Base-by-base conservation (phyloP, 2,888 invertebrate species). In the Tanypteryx hageni region DNA sequence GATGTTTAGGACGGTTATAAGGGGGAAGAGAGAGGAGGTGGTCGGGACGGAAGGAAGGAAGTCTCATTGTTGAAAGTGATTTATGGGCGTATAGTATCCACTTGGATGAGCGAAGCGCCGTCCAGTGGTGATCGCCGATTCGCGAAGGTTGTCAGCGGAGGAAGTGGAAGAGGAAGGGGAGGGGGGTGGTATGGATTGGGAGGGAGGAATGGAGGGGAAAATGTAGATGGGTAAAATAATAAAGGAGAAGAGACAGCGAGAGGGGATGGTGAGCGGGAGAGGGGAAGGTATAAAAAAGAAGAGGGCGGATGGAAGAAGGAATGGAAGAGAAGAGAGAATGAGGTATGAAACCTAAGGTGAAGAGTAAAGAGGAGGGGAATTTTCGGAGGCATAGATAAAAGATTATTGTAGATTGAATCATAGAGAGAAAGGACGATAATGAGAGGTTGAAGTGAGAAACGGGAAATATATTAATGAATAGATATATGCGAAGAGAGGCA, bases 1-100 rank as follows among this genome's bases (percentile, higher is more conserved):
- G 89, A 68, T 89, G 89, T 89, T 89, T 89, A 89, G 89, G 44
- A 89, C 64, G 83, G 57, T 83, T 57, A 44, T 44, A 44, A 18
- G 82, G 44, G 44, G 82, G 3, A 18, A 13, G 82, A 11, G 11
- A 18, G 44, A 44, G 64, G 31, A 58, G 86, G 59, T 31, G 61
- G 16, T 44, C 83, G 44, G 86, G 58, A 27, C 64, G 89, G 89
- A 89, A 89, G 89, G 89, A 89, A 89, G 89, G 89, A 89, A 89
- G 89, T 89, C 89, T 89, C 89, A 89, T 89, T 89, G 89, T 89
- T 89, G 89, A 89, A 89, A 89, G 89, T 89, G 89, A 89, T 89
- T 89, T 89, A 89, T 89, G 68, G 64, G 61, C 64, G 68, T 9
- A 68, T 68, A 68, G 68, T 86, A 59, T 86, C 31, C 59, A 64